Base-by-base conservation (phyloP, 2,797 vertebrate genomes). In the Bryconaethiops microstoma region DNA sequence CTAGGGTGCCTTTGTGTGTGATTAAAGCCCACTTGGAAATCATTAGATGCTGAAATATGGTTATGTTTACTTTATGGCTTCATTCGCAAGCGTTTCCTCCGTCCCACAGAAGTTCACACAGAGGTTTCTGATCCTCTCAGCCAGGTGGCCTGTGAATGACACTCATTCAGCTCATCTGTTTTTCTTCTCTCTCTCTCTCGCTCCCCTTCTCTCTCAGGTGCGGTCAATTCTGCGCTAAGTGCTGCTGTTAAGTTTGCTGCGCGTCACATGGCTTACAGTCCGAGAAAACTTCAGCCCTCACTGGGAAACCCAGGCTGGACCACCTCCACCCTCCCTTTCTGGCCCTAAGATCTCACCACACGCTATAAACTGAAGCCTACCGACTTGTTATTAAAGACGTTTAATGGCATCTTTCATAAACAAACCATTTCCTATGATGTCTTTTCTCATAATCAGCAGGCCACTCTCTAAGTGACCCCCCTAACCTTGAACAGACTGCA, bases 1-100 rank as follows among this genome's bases (percentile, higher is more conserved):
- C 89, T 82, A 85, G 87, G 83, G 82, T 83, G 80, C 83, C 89
- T 92, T 88, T 93, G 91, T 89, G 85, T 90, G 86, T 85, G 86
- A 93, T 93, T 92, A 88, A 89, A 91, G 88, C 85, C 91, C 87
- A 82, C 88, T 92, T 89, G 92, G 88, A 87, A 90, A 83, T 78
- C 85, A 93, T 93, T 92, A 91, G 88, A 88, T 65, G 73, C 83
- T 88, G 83, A 87, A 92, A 92, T 88, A 91, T 86, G 73, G 87
- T 92, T 91, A 92, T 87, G 87, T 88, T 92, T 86, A 75, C 80
- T 85, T 86, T 83, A 88, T 86, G 80, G 72, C 83, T 84, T 90
- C 57, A 88, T 84, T 76, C 87, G 86, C 86, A 65, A 87, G 82
- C 79, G 62, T 73, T 86, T 85, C 82, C 77, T 4, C 83, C 80